Base-by-base conservation (phyloP, 2,797 vertebrate genomes). In the Enteromius paludinosus region DNA sequence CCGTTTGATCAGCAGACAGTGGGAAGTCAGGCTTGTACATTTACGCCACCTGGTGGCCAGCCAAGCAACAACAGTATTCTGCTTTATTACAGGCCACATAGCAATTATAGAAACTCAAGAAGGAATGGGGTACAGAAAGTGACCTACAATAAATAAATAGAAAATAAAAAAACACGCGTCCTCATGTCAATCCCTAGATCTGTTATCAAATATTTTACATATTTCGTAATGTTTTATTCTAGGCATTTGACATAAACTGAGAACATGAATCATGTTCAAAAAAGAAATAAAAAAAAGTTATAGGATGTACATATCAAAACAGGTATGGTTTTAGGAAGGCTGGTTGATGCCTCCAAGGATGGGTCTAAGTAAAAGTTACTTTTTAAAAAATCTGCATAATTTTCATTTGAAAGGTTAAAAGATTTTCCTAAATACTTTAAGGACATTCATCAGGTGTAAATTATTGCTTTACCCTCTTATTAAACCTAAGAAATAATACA, bases 21-120 rank as follows among this genome's bases (percentile, higher is more conserved):
- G 14, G 3, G 54, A n/a, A 12, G 20, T 20, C 11, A 56, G 18
- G 11, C 30, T 70, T 79, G 49, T 62, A 3, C 59, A 25, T 66
- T 61, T 28, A 14, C 47, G 76, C 62, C 86, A 80, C 49, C 84
- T 30, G 59, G 84, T 75, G 86, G 77, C 14, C 72, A 70, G 5
- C 4, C 43, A 20, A 10, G 7, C n/a, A 23, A 68, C 15, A 4
- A 54, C n/a, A 12, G 2, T 11, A 33, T 18, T 20, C 17, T 23
- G 10, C 43, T 61, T 61, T 18, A 43, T 41, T 18, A 17, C 6
- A 5, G 12, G 43, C 2, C 12, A 77, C 28, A 47, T n/a, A 7
- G 25, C 2, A 47, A 23, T 71, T 5, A 7, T 30, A 28, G 25
- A 47, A 30, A 17, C 45, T 35, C 69, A 20, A 1, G 17, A 49